Evolutionary conservation across 2,797 vertebrate genomes (phyloP).

Genomic region (Paramormyrops hopkinsi): DNA sequence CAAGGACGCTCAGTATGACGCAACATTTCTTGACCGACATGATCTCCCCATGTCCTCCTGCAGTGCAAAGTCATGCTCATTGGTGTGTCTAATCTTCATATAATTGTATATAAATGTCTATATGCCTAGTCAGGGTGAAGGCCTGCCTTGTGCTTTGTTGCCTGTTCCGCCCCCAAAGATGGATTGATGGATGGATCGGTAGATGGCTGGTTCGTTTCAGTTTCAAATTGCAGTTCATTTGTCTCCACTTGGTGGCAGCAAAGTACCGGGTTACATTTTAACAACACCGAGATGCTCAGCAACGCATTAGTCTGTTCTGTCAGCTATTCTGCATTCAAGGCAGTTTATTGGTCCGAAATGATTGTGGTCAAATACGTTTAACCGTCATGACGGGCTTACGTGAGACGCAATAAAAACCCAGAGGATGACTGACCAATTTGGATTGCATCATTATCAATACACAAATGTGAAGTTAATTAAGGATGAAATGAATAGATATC

Average conservation of each 20-base stretch:
- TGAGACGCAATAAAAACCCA: background rate
- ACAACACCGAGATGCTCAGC: background rate
- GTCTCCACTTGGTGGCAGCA: conserved; percentile 18
- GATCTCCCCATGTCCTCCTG: background rate
- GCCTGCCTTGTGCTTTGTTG: background rate
- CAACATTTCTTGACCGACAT: background rate
- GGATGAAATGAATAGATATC: background rate
- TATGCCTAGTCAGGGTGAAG: background rate
- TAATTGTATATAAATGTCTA: background rate
- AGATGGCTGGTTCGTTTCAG: background rate
- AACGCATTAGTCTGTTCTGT: background rate
- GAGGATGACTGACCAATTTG: background rate
- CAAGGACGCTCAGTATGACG: background rate
- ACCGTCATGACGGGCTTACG: background rate
- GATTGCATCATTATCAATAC: background rate
- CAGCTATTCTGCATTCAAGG: background rate
- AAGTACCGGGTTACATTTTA: background rate
- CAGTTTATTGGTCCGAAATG: background rate
- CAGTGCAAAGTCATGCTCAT: background rate
- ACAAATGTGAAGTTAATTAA: background rate
- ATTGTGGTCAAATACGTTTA: background rate
- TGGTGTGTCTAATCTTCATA: background rate
- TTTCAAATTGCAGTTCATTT: background rate
- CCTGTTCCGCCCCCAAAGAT: too few relatives aligned
- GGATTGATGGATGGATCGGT: background rate